Conservation (phyloP, 2,113 vertebrate species). For the Sturnus vulgaris region DNA sequence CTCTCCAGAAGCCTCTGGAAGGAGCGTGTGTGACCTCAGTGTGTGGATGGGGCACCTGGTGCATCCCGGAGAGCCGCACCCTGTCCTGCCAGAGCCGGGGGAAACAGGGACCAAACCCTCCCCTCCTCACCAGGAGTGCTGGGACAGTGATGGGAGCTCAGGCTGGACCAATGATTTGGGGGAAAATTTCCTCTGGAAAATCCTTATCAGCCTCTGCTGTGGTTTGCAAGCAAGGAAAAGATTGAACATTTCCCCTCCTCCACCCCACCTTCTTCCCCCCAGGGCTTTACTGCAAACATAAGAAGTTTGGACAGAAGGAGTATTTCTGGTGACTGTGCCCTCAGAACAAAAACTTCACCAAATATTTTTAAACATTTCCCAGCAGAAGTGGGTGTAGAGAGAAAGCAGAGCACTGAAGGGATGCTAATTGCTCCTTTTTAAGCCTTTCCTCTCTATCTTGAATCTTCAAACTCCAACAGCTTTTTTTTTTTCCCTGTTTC, state of each 20-base stretch:
- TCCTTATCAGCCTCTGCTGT: background rate
- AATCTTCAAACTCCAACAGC: background rate
- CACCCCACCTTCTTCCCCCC: background rate
- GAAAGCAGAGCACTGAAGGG: background rate
- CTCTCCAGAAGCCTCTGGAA: constrained; percentile 32
- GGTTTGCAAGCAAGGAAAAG: background rate
- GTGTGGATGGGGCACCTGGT: rapidly evolving
- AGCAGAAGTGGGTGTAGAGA: constrained; percentile 22
- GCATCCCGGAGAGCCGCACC: background rate
- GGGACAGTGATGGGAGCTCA: background rate
- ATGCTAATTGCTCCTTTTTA: constrained; percentile 28
- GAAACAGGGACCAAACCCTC: background rate
- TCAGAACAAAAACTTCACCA: background rate
- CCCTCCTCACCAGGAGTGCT: background rate
- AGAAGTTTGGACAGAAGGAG: background rate
- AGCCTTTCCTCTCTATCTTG: background rate
- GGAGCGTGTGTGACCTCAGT: rapidly evolving
- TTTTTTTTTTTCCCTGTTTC: background rate
- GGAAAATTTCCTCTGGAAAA: background rate
- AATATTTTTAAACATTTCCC: constrained; percentile 39
- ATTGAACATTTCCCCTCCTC: background rate
- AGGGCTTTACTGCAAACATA: background rate
- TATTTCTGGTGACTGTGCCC: background rate
- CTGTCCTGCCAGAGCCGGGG: background rate
- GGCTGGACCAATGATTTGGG: background rate